phyloP scores from a whole-genome alignment of 2,888 invertebrate genomes.

The Malthinus seriepunctatus region DNA sequence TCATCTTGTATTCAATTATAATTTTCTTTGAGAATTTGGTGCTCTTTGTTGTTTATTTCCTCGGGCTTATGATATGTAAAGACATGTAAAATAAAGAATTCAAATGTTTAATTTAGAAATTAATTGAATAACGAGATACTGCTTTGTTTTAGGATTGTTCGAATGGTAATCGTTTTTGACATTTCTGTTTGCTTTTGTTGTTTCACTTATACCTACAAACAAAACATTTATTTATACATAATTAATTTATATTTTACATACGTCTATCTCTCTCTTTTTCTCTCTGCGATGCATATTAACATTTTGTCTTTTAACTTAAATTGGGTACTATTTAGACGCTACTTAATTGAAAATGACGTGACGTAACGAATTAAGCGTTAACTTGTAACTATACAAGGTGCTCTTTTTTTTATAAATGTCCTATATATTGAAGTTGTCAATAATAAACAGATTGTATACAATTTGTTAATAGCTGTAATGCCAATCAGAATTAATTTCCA shows the following conservation, averaged over 20 bases:
- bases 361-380: too few relatives aligned
- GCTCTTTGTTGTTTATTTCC: conserved; percentile 27
- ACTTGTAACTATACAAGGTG: too few relatives aligned
- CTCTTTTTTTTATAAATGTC: too few relatives aligned
- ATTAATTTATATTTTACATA: conserved; percentile 8
- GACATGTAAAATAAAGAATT: conserved; percentile 27
- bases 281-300: too few relatives aligned
- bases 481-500: too few relatives aligned
- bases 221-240: conserved; percentile 11
- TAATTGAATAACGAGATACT: conserved; percentile 24
- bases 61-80: conserved; percentile 22
- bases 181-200: conserved; percentile 21
- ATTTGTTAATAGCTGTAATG: too few relatives aligned
- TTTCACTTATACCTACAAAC: conserved; percentile 10
- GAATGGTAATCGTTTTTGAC: conserved; percentile 26
- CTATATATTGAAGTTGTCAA: too few relatives aligned
- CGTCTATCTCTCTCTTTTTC: too few relatives aligned
- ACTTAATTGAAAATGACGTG: too few relatives aligned
- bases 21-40: conserved; percentile 27
- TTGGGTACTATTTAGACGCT: too few relatives aligned
- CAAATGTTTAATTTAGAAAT: conserved; percentile 29
- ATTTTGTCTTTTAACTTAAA: too few relatives aligned
- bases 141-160: conserved; percentile 22
- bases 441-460: too few relatives aligned
- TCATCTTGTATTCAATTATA: conserved; percentile 28